phyloP scores from a whole-genome alignment of 2,797 vertebrate species.

The Cossypha heuglini region DNA sequence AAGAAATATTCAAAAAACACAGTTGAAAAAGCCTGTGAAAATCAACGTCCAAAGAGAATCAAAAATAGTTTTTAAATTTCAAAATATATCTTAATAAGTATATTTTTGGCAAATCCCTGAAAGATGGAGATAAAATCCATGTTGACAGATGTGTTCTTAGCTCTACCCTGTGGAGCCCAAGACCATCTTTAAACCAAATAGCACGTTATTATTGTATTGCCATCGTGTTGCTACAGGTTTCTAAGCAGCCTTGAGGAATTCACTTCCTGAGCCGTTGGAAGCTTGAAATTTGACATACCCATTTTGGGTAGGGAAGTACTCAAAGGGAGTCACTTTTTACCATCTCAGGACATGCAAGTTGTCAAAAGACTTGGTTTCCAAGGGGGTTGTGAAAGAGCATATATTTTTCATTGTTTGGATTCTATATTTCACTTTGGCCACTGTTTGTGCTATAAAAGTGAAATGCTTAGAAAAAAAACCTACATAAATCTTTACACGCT shows the following conservation, averaged over 20 bases:
- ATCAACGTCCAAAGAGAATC: background rate
- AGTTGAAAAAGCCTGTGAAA: background rate
- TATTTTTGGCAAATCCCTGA: background rate
- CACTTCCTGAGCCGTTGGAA: background rate
- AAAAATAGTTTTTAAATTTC: background rate
- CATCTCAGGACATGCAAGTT: constrained; percentile 4
- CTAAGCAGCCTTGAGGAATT: background rate
- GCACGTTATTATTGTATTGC: background rate
- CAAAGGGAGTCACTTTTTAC: constrained; percentile 6
- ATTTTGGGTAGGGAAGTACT: background rate
- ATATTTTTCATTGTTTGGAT: background rate
- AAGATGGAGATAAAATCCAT: background rate
- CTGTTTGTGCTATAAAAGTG: background rate
- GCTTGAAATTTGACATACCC: background rate
- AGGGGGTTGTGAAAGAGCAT: background rate
- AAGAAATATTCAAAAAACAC: background rate
- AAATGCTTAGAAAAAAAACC: background rate
- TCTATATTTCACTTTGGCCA: background rate
- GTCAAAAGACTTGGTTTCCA: background rate
- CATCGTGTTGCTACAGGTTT: background rate
- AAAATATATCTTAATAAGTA: background rate
- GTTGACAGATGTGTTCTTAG: background rate
- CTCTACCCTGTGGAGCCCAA: background rate
- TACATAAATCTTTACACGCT: background rate
- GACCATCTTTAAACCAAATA: background rate